These are phyloP conservation scores for Philopedon plagiatum DNA, from an alignment of 2,888 invertebrate genomes.

Conservation along the genomic window DNA sequence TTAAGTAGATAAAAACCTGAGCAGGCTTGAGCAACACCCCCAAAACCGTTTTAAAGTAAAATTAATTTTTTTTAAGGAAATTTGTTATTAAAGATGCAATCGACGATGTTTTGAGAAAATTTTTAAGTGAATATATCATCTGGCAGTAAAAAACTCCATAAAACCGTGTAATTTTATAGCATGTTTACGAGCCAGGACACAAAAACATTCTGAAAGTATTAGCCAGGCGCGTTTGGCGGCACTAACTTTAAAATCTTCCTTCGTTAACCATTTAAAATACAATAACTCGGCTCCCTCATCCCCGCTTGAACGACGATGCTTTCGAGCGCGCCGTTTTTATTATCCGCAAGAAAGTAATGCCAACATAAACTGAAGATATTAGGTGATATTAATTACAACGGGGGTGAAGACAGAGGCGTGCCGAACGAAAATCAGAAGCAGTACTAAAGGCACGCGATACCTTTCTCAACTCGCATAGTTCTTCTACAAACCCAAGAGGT, in stretches of 20 bases:
- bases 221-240: slow-evolving; percentile 19
- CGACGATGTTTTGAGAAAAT: too few relatives aligned
- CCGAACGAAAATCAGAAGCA: background rate
- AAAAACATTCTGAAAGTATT: slow-evolving; percentile 20
- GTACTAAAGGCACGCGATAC: background rate
- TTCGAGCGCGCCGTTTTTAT: slow-evolving; percentile 20
- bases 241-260: slow-evolving; percentile 36
- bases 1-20: too few relatives aligned
- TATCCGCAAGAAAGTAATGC: slow-evolving; percentile 34
- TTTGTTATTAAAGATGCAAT: too few relatives aligned
- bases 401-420: slow-evolving; percentile 19
- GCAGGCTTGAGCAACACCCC: too few relatives aligned
- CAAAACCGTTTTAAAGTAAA: too few relatives aligned
- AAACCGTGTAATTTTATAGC: background rate
- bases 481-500: too few relatives aligned
- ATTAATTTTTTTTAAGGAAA: too few relatives aligned
- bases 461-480: too few relatives aligned
- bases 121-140: too few relatives aligned
- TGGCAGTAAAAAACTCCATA: background rate
- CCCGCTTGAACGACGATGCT: slow-evolving; percentile 27
- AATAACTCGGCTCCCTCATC: slow-evolving; percentile 39
- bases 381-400: slow-evolving; percentile 35
- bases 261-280: slow-evolving; percentile 42
- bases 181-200: slow-evolving; percentile 8
- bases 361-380: slow-evolving; percentile 38